A percentile compares a stretch with the other conserved stretches of the same genome.
phyloP scores from a whole-genome alignment of 2,797 vertebrate species.

The Sus cebifrons region DNA sequence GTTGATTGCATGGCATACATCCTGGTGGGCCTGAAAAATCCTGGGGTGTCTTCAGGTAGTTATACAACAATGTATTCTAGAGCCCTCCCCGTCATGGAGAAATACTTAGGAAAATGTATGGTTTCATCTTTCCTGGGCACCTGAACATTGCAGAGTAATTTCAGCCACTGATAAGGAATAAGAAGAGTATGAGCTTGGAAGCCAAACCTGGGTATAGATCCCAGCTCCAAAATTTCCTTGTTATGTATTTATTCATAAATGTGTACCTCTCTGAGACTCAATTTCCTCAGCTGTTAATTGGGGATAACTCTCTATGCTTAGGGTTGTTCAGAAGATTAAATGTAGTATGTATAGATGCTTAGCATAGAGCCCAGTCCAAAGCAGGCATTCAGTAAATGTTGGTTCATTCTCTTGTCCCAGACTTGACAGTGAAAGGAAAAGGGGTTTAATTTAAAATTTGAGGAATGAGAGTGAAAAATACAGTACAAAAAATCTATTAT shows the following conservation, averaged over 20 bases:
- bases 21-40: background rate
- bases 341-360: constrained; percentile 20
- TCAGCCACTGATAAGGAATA: background rate
- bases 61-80: constrained; percentile 44
- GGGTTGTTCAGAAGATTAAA: constrained; percentile 14
- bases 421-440: constrained; percentile 34
- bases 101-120: constrained; percentile 29
- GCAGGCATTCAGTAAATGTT: constrained; percentile 6
- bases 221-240: background rate
- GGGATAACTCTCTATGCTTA: background rate
- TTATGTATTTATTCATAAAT: constrained; percentile 17
- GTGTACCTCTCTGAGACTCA: background rate
- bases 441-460: constrained; percentile 55
- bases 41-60: constrained; percentile 31
- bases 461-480: constrained; percentile 1
- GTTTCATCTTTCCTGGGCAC: background rate
- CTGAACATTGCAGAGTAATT: background rate
- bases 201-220: background rate
- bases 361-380: background rate
- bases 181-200: constrained; percentile 27
- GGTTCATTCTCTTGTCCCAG: background rate
- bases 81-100: background rate
- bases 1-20: background rate
- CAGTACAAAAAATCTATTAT: background rate
- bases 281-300: constrained; percentile 46